These are phyloP conservation scores for Geotrupes spiniger DNA, from an alignment of 2,888 invertebrate species.

Conservation along the genomic window DNA sequence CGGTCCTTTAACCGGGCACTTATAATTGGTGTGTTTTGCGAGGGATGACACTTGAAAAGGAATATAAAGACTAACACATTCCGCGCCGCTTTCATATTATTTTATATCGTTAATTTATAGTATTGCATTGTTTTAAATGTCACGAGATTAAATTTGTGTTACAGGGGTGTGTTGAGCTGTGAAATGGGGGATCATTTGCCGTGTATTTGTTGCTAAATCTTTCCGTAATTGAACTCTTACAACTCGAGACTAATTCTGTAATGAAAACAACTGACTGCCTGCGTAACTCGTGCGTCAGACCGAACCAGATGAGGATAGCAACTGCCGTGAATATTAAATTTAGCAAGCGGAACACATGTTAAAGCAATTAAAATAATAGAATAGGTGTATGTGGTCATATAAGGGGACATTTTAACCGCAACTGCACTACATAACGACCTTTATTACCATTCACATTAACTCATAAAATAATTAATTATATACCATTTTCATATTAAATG, in stretches of 20 bases:
- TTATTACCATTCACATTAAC: conserved; percentile 12
- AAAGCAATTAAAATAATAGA: conserved; percentile 45
- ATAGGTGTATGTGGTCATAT: conserved; percentile 36
- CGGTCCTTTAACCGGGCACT: conserved; percentile 25
- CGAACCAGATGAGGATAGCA: conserved; percentile 21
- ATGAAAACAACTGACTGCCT: conserved; percentile 34
- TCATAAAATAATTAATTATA: neutral
- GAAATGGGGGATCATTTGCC: conserved; percentile 37
- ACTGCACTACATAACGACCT: neutral
- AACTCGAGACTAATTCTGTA: conserved; percentile 40
- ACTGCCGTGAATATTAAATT: conserved; percentile 44
- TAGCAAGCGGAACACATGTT: conserved; percentile 43
- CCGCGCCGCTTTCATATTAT: conserved; percentile 48
- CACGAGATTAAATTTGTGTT: conserved; percentile 45
- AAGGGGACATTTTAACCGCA: conserved; percentile 17
- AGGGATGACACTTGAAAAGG: conserved; percentile 44
- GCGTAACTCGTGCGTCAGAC: conserved; percentile 13
- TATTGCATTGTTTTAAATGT: conserved; percentile 49
- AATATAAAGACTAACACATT: conserved; percentile 48
- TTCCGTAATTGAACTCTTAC: conserved; percentile 39
- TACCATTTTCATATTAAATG: too few species aligned
- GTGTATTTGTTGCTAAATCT: conserved; percentile 44
- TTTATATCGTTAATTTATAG: conserved; percentile 51
- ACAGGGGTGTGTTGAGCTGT: conserved; percentile 34
- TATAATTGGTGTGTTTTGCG: conserved; percentile 37